Evolutionary conservation across 2,113 vertebrate genomes (phyloP).

Genomic region (Colossoma macropomum): DNA sequence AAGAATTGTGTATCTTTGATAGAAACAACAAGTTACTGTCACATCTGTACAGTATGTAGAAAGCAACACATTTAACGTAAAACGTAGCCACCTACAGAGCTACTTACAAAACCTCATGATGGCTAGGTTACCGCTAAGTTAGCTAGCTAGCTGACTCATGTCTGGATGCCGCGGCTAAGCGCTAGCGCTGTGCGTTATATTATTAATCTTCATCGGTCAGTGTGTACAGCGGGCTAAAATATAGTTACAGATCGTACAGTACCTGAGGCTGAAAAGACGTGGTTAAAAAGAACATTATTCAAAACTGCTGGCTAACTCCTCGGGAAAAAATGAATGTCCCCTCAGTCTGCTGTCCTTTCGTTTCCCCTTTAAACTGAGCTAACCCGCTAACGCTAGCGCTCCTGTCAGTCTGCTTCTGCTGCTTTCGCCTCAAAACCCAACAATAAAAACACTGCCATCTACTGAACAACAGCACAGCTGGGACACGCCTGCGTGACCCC

Average conservation of each 20-base stretch:
- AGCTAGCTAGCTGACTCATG: no score
- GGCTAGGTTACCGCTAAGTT: no score
- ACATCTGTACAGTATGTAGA: not conserved
- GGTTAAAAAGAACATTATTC: conserved; percentile 38
- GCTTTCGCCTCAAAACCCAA: not conserved
- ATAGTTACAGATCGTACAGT: not conserved
- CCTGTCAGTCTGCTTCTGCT: not conserved
- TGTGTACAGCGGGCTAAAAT: not conserved
- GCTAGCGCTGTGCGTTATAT: not conserved
- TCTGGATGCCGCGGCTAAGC: no score
- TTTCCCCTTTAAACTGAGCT: conserved; percentile 16
- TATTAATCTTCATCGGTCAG: not conserved
- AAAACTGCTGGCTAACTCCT: not conserved
- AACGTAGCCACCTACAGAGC: no score
- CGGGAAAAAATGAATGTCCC: not conserved
- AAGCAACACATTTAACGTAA: not conserved
- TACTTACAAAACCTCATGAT: no score
- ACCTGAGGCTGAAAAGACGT: conserved; percentile 48
- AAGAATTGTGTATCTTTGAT: not conserved
- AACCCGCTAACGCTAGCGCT: not conserved
- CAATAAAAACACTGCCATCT: not conserved
- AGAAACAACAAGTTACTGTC: not conserved
- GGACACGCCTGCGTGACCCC: no score
- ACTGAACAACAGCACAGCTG: not conserved
- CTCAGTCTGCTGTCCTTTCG: conserved; percentile 16